Percentiles rank a stretch among this genome's conserved stretches.
Conservation (phyloP, 2,797 vertebrate genomes). For the Salarias fasciatus region DNA sequence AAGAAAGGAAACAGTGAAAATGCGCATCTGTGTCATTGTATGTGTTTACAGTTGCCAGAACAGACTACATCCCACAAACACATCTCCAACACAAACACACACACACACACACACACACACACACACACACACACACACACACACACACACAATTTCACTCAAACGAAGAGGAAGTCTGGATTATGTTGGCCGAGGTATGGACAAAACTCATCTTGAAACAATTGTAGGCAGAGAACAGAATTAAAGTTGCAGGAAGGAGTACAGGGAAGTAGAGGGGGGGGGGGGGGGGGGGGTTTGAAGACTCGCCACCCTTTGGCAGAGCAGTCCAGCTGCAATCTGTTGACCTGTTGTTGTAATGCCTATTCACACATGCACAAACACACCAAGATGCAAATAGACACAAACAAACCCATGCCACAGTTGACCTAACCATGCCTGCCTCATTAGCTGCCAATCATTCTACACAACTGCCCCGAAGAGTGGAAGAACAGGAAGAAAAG, state of each 20-base stretch:
- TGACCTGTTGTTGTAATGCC: conserved; percentile 68
- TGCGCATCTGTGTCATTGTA: conserved; percentile 50
- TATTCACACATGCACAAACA: conserved; percentile 47
- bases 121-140: conserved; percentile 37
- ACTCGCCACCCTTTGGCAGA: conserved; percentile 49
- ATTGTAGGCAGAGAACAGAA: conserved; percentile 60
- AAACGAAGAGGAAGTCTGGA: conserved; percentile 77
- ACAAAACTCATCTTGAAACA: conserved; percentile 84
- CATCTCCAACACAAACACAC: conserved; percentile 21
- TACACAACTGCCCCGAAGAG: conserved; percentile 37
- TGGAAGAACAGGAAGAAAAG: conserved; percentile 20
- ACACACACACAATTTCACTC: conserved; percentile 23
- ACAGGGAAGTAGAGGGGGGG: not conserved
- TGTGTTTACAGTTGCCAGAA: conserved; percentile 73
- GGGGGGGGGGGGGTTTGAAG: conserved; percentile 32
- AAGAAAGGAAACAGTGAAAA: conserved; percentile 25
- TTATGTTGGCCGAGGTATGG: conserved; percentile 76
- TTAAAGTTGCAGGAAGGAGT: conserved; percentile 58
- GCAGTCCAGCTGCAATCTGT: conserved; percentile 62
- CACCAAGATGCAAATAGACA: conserved; percentile 43
- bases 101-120: conserved; percentile 17
- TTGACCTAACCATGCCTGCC: conserved; percentile 69
- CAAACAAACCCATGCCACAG: conserved; percentile 67
- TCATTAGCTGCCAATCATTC: conserved; percentile 80
- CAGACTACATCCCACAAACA: conserved; percentile 60